Evolutionary conservation across 2,888 invertebrate genomes (phyloP).

Genomic region (Ennomos erosarius): DNA sequence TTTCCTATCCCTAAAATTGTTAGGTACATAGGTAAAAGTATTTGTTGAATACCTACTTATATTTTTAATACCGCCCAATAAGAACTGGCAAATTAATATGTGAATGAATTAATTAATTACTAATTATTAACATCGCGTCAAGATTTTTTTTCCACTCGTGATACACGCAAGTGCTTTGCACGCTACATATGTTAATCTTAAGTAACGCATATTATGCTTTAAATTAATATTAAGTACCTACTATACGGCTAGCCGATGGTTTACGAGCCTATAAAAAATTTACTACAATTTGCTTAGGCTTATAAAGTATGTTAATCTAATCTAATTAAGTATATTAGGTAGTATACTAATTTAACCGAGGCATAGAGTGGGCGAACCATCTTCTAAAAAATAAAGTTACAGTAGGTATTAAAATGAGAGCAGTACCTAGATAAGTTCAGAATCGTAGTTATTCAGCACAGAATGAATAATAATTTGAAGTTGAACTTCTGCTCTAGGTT

Average conservation of each 20-base stretch:
- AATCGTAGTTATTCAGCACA: too few species aligned
- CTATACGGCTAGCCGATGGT: neutral
- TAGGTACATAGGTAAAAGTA: neutral
- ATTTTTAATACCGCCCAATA: neutral
- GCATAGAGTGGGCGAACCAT: too few species aligned
- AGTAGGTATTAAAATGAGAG: too few species aligned
- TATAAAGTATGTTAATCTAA: constrained; percentile 1
- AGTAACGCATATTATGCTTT: too few species aligned
- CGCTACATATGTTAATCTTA: constrained; percentile 2
- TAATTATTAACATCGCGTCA: neutral
- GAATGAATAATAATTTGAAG: too few species aligned
- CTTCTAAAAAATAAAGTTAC: too few species aligned
- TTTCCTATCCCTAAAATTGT: too few species aligned
- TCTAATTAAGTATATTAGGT: neutral
- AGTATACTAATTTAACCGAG: too few species aligned
- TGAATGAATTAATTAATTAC: constrained; percentile 7
- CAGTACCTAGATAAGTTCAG: too few species aligned
- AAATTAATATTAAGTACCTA: too few species aligned
- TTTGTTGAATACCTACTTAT: neutral
- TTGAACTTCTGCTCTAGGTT: too few species aligned
- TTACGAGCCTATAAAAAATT: neutral
- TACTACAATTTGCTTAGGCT: neutral
- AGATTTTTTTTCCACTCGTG: neutral
- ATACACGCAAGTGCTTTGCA: constrained; percentile 6
- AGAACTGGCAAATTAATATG: constrained; percentile 20